Percentiles rank a stretch among this genome's conserved stretches.
Conservation (phyloP, 2,888 invertebrate genomes). For the Pseudococcus jackbeardsleyi region DNA sequence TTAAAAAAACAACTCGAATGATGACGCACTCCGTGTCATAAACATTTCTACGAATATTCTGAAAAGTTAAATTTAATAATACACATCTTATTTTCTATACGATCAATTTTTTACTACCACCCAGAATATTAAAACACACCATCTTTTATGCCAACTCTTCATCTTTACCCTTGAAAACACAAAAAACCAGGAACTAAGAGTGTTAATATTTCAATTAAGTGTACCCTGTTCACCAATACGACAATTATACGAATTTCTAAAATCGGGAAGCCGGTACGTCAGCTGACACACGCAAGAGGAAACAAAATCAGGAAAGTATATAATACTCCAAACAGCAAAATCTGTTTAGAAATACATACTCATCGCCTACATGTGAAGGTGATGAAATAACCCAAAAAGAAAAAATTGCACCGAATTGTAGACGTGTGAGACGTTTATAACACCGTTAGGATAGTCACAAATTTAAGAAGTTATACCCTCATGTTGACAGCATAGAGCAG, state of each 20-base stretch:
- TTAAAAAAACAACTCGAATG: not conserved
- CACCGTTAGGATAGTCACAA: constrained; percentile 49
- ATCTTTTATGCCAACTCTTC: not conserved
- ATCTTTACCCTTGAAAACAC: not conserved
- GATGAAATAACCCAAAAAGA: constrained; percentile 44
- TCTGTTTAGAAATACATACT: constrained; percentile 51
- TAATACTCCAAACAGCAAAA: constrained; percentile 39
- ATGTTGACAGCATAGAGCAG: constrained; percentile 56
- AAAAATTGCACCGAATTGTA: constrained; percentile 38
- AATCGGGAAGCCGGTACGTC: not conserved
- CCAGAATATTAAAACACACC: not conserved
- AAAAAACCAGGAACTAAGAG: not conserved
- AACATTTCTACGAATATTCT: not conserved
- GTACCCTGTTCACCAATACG: not conserved
- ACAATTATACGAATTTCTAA: not conserved
- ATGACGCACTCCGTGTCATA: not conserved
- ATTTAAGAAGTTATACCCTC: constrained; percentile 54
- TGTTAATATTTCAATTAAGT: not conserved
- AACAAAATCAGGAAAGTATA: constrained; percentile 40
- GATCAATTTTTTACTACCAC: not conserved
- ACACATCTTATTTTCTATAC: not conserved
- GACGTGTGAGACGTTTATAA: constrained; percentile 39
- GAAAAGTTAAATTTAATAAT: not conserved
- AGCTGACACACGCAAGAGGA: not conserved
- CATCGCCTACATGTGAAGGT: constrained; percentile 22